These are phyloP conservation scores for Mus spicilegus DNA, from an alignment of 2,113 vertebrate genomes.

Conservation along the genomic window DNA sequence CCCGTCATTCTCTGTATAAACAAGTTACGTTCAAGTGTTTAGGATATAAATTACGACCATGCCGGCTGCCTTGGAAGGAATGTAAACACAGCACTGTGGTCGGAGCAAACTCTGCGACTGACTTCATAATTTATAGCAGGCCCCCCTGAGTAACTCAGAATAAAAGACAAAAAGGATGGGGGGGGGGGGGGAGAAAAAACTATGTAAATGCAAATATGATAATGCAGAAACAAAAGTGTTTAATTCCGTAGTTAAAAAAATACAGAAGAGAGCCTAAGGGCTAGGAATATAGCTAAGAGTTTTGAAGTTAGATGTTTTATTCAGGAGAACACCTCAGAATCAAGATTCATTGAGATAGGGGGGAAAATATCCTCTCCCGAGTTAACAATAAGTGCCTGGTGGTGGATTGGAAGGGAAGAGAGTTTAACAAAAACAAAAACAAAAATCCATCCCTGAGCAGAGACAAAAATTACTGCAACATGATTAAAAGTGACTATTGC, in stretches of 20 bases:
- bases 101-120: slow-evolving; percentile 89
- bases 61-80: slow-evolving; percentile 91
- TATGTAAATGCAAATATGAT: slow-evolving; percentile 77
- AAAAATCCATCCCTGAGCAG: background rate
- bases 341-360: background rate
- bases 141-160: slow-evolving; percentile 82
- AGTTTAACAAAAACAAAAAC: slow-evolving; percentile 5
- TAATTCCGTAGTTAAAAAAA: slow-evolving; percentile 44
- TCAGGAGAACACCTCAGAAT: background rate
- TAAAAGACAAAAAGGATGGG: slow-evolving; percentile 63
- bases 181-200: slow-evolving; percentile 12
- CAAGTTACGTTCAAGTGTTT: slow-evolving; percentile 92
- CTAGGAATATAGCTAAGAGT: slow-evolving; percentile 45
- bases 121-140: slow-evolving; percentile 92
- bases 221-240: slow-evolving; percentile 71
- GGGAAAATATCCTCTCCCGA: background rate
- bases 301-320: slow-evolving; percentile 48
- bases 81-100: slow-evolving; percentile 94
- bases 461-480: background rate
- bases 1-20: slow-evolving; percentile 91
- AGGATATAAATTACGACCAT: slow-evolving; percentile 93
- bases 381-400: background rate
- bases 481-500: background rate
- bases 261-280: slow-evolving; percentile 2
- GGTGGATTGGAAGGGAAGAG: background rate